Percentiles rank a stretch among this genome's conserved stretches.
phyloP scores from a whole-genome alignment of 2,113 vertebrate species.

The Picathartes gymnocephalus region DNA sequence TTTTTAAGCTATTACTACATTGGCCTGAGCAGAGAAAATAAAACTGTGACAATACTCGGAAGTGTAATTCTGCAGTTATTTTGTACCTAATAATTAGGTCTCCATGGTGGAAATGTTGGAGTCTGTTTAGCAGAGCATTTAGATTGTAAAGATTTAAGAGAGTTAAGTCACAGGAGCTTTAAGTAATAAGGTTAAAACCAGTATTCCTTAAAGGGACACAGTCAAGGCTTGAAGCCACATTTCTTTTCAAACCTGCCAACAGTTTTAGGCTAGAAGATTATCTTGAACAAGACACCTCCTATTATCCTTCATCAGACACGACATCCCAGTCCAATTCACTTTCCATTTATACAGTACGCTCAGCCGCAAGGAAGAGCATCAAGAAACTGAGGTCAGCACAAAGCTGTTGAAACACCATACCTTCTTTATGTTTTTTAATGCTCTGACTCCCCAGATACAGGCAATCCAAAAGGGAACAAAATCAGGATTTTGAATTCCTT shows the following conservation, averaged over 20 bases:
- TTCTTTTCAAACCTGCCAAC: background rate
- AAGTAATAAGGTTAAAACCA: slow-evolving; percentile 51
- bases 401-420: background rate
- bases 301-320: background rate
- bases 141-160: slow-evolving; percentile 34
- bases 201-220: slow-evolving; percentile 27
- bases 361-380: background rate
- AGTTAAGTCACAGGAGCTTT: slow-evolving; percentile 42
- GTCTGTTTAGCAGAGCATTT: background rate
- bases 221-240: background rate
- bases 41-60: background rate
- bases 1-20: background rate
- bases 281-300: background rate
- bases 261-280: background rate
- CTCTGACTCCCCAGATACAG: background rate
- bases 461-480: background rate
- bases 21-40: background rate
- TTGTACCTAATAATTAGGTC: background rate
- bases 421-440: background rate
- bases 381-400: background rate
- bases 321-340: background rate
- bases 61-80: background rate
- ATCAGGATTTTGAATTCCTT: background rate
- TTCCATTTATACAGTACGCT: background rate
- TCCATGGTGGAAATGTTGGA: background rate